phyloP scores from a whole-genome alignment of 1,140 invertebrate species.

The Scaptomyza pallida region DNA sequence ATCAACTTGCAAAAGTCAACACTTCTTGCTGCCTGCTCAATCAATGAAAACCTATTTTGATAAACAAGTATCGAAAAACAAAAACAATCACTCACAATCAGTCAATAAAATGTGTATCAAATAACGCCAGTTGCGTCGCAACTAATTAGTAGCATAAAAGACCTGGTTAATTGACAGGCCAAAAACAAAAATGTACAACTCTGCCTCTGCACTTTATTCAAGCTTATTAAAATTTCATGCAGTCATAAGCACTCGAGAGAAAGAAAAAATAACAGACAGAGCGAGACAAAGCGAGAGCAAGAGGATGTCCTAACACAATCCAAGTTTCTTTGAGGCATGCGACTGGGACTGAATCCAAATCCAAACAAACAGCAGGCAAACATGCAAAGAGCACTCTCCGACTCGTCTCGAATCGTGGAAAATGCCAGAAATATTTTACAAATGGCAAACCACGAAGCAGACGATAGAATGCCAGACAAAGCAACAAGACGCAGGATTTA shows the following conservation, averaged over 20 bases:
- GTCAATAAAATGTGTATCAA: constrained; percentile 39
- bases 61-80: neutral
- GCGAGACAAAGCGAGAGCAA: too few relatives aligned
- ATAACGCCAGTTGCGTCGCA: constrained; percentile 11
- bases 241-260: constrained; percentile 61
- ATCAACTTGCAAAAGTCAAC: constrained; percentile 47
- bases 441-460: constrained; percentile 6
- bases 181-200: constrained; percentile 50
- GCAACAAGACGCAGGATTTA: constrained; percentile 12
- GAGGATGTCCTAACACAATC: constrained; percentile 1
- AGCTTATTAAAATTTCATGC: constrained; percentile 74
- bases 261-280: constrained; percentile 27
- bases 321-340: neutral
- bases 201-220: constrained; percentile 58
- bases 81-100: constrained; percentile 21
- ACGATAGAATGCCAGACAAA: constrained; percentile 9
- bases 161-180: constrained; percentile 26
- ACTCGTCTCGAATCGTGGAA: constrained; percentile 36
- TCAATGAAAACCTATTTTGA: constrained; percentile 51
- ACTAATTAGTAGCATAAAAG: constrained; percentile 61
- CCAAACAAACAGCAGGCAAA: constrained; percentile 48
- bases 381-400: constrained; percentile 41
- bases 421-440: constrained; percentile 57
- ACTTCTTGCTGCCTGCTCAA: constrained; percentile 34
- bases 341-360: constrained; percentile 35